Evolutionary conservation across 2,888 invertebrate species (phyloP), one percentile per base, ranked within the genome.

Genomic region (Cataglyphis cursor): DNA sequence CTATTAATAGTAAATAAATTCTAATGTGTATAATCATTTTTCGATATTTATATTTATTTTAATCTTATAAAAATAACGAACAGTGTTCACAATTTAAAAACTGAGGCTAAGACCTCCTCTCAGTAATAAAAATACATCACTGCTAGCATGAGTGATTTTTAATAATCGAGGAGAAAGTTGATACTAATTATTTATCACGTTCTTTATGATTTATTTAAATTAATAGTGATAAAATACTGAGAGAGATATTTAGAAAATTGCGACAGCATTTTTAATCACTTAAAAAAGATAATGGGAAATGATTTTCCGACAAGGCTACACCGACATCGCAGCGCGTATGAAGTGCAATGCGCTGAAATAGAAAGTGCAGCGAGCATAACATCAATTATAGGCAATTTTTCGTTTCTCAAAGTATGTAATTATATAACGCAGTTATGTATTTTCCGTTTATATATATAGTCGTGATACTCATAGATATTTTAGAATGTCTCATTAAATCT

Each of bases 351-450:
- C 64, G 48, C 68, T 68, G 84, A 87, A 89, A 83, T 89, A 89
- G 89, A 89, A 89, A 89, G 89, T 82, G 59, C 85, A 73, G 70
- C 44, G 62, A 62, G 84, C 82, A 84, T 83, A 85, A 81, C 87
- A 65, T 48, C 84, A 87, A 68, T 83, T 84, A 83, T 41, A 72
- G 76, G 74, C 65, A 87, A 83, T 84, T 89, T 88, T 90, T 90
- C 85, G 80, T 89, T 80, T 78, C 82, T 78, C 62, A 24, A 35
- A 31, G 82, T 72, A 62, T 64, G 73, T 72, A 87, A 90, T 90
- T 90, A 90, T 90, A 87, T 90, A 90, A 90, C 83, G 57, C 8
- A 31, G 85, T 88, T 87, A 83, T 83, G 82, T 59, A 65, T 62
- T 48, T 88, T 64, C 81, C 54, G 72, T 41, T 66, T 61, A 75